These are phyloP conservation scores for Bedellia somnulentella DNA, from an alignment of 2,888 invertebrate genomes.

Conservation along the genomic window DNA sequence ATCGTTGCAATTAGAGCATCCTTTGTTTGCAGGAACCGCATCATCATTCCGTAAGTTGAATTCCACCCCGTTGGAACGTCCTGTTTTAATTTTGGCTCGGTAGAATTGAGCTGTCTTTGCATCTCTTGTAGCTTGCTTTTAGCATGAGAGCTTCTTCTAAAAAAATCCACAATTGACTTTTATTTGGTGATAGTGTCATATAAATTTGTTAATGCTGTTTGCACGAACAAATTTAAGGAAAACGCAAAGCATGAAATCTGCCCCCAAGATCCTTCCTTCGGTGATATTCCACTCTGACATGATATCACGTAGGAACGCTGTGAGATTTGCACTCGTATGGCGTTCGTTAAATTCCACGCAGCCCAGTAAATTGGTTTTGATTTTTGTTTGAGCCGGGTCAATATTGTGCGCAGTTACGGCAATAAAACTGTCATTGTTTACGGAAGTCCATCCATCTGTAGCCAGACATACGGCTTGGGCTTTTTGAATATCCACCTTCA, in stretches of 20 bases:
- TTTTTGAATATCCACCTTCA: conserved; percentile 4
- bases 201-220: background rate
- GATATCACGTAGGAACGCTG: background rate
- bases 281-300: background rate
- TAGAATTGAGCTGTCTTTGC: conserved; percentile 10
- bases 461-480: conserved; percentile 6
- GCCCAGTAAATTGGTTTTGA: background rate
- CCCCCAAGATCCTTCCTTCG: background rate
- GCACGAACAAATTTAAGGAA: conserved; percentile 3
- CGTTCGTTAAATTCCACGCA: background rate
- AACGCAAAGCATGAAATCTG: background rate
- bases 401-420: too few species aligned
- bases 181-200: background rate
- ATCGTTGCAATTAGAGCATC: conserved; percentile 12
- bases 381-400: background rate
- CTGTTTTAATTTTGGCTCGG: conserved; percentile 14
- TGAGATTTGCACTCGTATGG: background rate
- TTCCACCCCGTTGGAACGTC: conserved; percentile 14
- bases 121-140: conserved; percentile 9
- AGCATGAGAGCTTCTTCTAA: conserved; percentile 4
- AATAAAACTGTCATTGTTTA: too few species aligned
- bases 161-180: conserved; percentile 3
- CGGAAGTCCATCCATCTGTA: too few species aligned
- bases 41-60: conserved; percentile 13
- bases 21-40: conserved; percentile 9